These are phyloP conservation scores for Caenorhabditis virilis DNA, from an alignment of 2,888 invertebrate species.

Conservation along the genomic window DNA sequence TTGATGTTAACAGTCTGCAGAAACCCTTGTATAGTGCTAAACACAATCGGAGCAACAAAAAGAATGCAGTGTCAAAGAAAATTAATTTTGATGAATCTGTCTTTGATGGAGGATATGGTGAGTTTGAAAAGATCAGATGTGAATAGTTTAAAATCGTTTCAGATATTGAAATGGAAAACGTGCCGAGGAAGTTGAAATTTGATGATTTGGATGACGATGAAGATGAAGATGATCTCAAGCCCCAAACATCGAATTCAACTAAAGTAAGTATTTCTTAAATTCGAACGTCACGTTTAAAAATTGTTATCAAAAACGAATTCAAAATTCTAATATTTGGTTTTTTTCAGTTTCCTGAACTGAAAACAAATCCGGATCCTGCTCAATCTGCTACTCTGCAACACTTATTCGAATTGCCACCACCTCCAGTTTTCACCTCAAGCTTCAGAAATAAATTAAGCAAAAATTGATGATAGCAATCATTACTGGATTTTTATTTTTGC, in stretches of 20 bases:
- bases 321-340: no score
- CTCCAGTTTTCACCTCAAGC: neutral
- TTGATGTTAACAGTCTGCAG: no score
- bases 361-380: neutral
- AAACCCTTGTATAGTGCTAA: no score
- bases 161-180: slow-evolving; percentile 14
- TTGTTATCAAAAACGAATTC: no score
- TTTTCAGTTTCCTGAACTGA: no score
- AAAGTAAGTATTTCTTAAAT: neutral
- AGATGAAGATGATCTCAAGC: neutral
- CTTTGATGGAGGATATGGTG: neutral
- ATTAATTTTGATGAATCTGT: neutral
- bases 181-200: slow-evolving; percentile 8
- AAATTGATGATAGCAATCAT: no score
- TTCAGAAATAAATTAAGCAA: neutral
- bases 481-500: no score
- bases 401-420: neutral
- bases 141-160: no score
- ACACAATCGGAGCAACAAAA: slow-evolving; percentile 4
- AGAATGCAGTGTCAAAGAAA: slow-evolving; percentile 3
- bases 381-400: no score
- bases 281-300: neutral
- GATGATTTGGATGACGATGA: slow-evolving; percentile 27
- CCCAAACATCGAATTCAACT: neutral
- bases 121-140: no score